Conservation (phyloP, 2,797 vertebrate species). For the Gobio occitaniae region DNA sequence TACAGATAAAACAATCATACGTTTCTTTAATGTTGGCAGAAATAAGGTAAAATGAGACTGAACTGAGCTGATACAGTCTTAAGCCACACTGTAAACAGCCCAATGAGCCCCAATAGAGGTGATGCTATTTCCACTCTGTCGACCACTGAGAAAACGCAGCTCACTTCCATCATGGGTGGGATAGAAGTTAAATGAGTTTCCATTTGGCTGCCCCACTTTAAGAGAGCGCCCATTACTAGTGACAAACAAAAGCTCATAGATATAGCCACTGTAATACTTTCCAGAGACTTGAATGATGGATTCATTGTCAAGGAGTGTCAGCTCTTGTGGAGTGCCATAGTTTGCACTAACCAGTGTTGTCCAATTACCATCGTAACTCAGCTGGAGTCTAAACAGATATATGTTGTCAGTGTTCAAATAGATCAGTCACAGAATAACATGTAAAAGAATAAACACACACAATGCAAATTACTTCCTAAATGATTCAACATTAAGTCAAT, state of each 20-base stretch:
- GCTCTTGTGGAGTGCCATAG: fast-evolving
- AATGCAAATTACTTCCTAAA: no score
- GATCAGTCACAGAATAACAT: background rate
- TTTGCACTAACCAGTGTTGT: background rate
- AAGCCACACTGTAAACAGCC: background rate
- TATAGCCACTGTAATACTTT: constrained; percentile 51
- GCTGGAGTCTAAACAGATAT: constrained; percentile 54
- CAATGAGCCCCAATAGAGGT: constrained; percentile 50
- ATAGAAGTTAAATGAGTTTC: constrained; percentile 58
- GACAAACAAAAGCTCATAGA: constrained; percentile 59
- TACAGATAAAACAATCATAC: no score
- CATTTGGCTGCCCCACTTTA: background rate
- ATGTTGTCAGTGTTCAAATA: background rate
- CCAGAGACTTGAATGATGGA: constrained; percentile 64
- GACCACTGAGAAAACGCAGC: constrained; percentile 61
- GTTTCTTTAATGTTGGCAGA: no score
- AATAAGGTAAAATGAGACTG: no score
- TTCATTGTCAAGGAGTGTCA: constrained; percentile 51
- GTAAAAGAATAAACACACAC: no score
- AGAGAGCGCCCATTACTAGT: constrained; percentile 60
- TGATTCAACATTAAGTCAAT: no score
- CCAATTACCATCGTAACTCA: constrained; percentile 45
- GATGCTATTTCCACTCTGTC: background rate
- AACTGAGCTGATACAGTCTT: no score
- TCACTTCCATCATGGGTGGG: fast-evolving